Evolutionary conservation across 2,888 invertebrate species (phyloP).

Genomic region (Campopleginae sp.): DNA sequence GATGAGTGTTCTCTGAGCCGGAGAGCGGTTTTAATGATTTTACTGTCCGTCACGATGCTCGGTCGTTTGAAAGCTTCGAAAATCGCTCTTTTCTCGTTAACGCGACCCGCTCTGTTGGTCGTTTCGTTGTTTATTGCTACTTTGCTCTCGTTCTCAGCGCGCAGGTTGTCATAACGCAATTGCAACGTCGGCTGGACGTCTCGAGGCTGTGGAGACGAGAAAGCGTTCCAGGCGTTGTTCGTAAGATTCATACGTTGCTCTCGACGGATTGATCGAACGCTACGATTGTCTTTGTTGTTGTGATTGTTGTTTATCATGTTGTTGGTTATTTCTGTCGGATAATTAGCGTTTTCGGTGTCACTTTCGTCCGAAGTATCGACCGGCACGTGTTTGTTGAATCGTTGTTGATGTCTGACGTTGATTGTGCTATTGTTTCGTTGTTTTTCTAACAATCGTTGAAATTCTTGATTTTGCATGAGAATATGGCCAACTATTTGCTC

Average conservation of each 20-base stretch:
- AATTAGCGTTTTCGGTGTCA: slow-evolving; percentile 77
- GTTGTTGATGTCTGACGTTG: slow-evolving; percentile 86
- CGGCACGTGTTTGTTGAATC: slow-evolving; percentile 86
- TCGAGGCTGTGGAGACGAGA: slow-evolving; percentile 71
- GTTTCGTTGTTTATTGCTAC: slow-evolving; percentile 47
- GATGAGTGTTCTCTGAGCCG: slow-evolving; percentile 78
- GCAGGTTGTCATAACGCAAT: slow-evolving; percentile 79
- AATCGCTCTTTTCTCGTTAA: slow-evolving; percentile 76
- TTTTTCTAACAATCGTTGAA: slow-evolving; percentile 91
- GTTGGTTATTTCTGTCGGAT: slow-evolving; percentile 66
- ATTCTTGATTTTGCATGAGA: slow-evolving; percentile 92
- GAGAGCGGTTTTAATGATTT: slow-evolving; percentile 78
- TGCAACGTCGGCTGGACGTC: slow-evolving; percentile 74
- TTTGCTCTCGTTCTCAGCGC: slow-evolving; percentile 70
- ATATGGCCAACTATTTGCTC: slow-evolving; percentile 93
- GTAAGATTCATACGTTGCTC: slow-evolving; percentile 77
- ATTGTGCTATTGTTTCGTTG: slow-evolving; percentile 87
- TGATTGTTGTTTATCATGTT: slow-evolving; percentile 66
- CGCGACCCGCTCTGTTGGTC: slow-evolving; percentile 64
- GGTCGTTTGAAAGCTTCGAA: slow-evolving; percentile 80
- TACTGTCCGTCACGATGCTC: slow-evolving; percentile 79
- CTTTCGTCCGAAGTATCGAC: slow-evolving; percentile 85
- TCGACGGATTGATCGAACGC: slow-evolving; percentile 69
- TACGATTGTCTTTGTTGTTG: slow-evolving; percentile 71
- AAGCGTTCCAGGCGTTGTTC: slow-evolving; percentile 79